These are phyloP conservation scores for Montipora efflorescens DNA, from an alignment of 64 coral and sea anemone genomes.

Conservation along the genomic window DNA sequence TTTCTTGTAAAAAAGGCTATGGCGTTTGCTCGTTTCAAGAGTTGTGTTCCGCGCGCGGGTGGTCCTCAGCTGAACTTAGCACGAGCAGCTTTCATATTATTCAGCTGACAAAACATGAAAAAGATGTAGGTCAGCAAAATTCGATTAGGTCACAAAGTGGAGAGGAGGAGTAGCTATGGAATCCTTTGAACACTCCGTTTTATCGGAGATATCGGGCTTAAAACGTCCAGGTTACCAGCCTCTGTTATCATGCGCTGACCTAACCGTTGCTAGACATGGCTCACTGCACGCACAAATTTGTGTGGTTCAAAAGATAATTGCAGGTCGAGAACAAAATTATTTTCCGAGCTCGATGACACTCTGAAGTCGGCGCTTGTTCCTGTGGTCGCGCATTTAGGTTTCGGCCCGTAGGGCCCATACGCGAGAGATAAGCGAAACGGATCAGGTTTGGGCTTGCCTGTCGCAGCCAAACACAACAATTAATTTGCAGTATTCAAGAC, in stretches of 20 bases:
- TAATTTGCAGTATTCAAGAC: not conserved
- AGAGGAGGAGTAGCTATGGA: not conserved
- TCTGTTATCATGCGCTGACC: not conserved
- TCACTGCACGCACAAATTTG: not conserved
- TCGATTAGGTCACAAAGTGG: not conserved
- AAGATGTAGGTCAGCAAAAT: not conserved
- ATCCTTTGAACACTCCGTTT: not conserved
- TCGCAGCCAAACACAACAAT: not conserved
- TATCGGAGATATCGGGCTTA: not conserved
- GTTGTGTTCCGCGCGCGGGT: not conserved
- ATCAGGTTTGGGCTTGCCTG: not conserved
- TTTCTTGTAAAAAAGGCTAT: not conserved
- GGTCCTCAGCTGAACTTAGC: not conserved
- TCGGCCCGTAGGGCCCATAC: not conserved
- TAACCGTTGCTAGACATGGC: not conserved
- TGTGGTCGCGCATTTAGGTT: not conserved
- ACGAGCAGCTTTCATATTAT: not conserved
- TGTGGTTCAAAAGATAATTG: not conserved
- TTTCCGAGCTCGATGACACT: not conserved
- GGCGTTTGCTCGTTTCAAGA: not conserved
- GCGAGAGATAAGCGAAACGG: not conserved
- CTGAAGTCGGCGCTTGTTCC: not conserved
- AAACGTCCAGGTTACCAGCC: not conserved
- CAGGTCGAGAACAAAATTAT: not conserved
- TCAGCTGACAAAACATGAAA: not conserved